phyloP scores from a whole-genome alignment of 2,888 invertebrate species.

The Drosophila merina region DNA sequence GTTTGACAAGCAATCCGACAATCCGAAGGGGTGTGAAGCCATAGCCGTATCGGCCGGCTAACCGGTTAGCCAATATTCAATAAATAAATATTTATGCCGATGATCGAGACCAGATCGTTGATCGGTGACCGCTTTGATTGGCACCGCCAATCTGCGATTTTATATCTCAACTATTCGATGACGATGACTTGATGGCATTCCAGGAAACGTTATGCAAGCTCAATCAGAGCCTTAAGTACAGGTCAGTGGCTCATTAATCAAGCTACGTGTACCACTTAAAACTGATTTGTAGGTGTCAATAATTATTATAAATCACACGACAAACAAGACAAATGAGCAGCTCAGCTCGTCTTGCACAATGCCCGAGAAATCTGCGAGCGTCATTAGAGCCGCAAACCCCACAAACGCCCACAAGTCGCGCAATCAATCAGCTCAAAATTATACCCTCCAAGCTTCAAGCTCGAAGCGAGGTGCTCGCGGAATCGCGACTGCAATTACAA shows the following conservation, averaged over 20 bases:
- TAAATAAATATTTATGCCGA: slow-evolving; percentile 43
- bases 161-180: neutral
- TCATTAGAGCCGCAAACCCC: slow-evolving; percentile 38
- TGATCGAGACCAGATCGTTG: slow-evolving; percentile 20
- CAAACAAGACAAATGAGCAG: slow-evolving; percentile 70
- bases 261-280: slow-evolving; percentile 34
- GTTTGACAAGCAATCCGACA: slow-evolving; percentile 71
- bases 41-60: slow-evolving; percentile 13
- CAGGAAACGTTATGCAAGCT: slow-evolving; percentile 60
- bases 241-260: slow-evolving; percentile 58
- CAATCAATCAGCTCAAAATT: slow-evolving; percentile 67
- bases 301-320: slow-evolving; percentile 72
- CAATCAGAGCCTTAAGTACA: slow-evolving; percentile 33
- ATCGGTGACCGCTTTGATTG: slow-evolving; percentile 43
- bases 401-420: slow-evolving; percentile 58
- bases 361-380: slow-evolving; percentile 22
- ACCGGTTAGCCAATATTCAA: slow-evolving; percentile 56
- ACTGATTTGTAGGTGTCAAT: slow-evolving; percentile 76
- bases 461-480: slow-evolving; percentile 5
- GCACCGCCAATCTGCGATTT: slow-evolving; percentile 28
- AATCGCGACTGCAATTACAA: slow-evolving; percentile 11
- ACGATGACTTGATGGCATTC: neutral
- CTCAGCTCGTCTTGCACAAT: slow-evolving; percentile 34
- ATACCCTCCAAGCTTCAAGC: slow-evolving; percentile 31
- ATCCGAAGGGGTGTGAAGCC: slow-evolving; percentile 64